Evolutionary conservation across 2,797 vertebrate species (phyloP).

Genomic region (Gambusia yucatana): DNA sequence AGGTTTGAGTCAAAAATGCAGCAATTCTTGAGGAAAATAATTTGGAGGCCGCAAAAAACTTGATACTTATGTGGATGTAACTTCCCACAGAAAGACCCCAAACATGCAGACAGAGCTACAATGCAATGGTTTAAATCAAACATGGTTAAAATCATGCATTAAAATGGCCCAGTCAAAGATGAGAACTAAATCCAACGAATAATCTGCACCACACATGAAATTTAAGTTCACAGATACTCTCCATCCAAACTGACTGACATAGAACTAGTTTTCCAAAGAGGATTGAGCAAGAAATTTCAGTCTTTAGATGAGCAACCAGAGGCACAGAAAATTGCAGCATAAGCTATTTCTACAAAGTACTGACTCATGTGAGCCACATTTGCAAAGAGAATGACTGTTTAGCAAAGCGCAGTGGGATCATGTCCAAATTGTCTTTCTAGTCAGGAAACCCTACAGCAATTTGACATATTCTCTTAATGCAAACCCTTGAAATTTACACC

Average conservation of each 20-base stretch:
- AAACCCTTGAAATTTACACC: slow-evolving; percentile 14
- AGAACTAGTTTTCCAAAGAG: not conserved
- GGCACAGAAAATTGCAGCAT: not conserved
- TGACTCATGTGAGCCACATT: not conserved
- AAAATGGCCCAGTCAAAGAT: not conserved
- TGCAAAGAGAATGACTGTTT: slow-evolving; percentile 6
- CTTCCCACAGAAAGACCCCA: not conserved
- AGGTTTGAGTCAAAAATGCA: not conserved
- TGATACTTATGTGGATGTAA: not conserved
- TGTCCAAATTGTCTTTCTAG: slow-evolving; percentile 37
- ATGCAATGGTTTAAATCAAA: not conserved
- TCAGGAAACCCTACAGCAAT: slow-evolving; percentile 14
- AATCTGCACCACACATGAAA: not conserved
- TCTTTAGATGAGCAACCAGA: not conserved
- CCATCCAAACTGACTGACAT: not conserved
- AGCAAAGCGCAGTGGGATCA: slow-evolving; percentile 17
- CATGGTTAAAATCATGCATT: not conserved
- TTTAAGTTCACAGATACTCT: not conserved
- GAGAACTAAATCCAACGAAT: not conserved
- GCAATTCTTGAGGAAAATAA: not conserved
- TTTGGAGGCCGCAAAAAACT: not conserved
- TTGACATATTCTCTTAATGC: slow-evolving; percentile 16
- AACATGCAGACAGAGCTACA: not conserved
- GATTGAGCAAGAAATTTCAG: not conserved
- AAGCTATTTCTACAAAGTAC: not conserved